Evolutionary conservation across 92 coral and sea anemone species (phyloP), one percentile per base, ranked within the genome.

Genomic region (Siderastrea siderea): DNA sequence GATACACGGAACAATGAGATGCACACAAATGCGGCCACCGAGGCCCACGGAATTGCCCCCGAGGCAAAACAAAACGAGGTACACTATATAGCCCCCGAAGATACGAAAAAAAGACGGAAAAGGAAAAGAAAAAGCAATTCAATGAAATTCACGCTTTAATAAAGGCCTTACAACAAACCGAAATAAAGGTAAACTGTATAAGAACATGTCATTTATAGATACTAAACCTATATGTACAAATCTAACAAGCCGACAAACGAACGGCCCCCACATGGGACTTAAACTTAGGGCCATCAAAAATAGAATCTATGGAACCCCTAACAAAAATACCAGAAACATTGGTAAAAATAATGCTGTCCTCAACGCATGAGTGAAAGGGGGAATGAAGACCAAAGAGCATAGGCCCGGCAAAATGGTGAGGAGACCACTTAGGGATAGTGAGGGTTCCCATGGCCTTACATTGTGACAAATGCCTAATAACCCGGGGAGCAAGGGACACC

Each of bases 371-470:
- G 38, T 26, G 38, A 4, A 84, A 68, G 46, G 68, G 88, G 13
- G 19, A 74, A 64, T 19, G 49, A 51, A 70, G 62, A 2, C 75
- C 78, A 38, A 78, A 79, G 1, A 83, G 70, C 13, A 90, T 46
- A 13, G 81, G 91, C 84, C 90, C 0, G 38, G 0, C 38, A 91
- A 65, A 86, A 86, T 11, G 51, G 66, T 38, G 89, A 74, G 3
- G 94, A 91, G 11, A 89, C 84, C 93, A 89, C 9, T 13, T 51
- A 26, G 91, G 95, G 7, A 89, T 86, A 8, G 80, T 60, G 4
- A 85, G 17, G 12, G 89, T 74, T 6, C 93, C 93, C 60, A 14
- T 10, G 5, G 80, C 88, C 70, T 75, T 57, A 55, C 88, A 52
- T 6, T 67, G 69, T 13, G 63, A 47, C n/a, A 68, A 46, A 51